Percentiles rank a stretch among this genome's conserved stretches.
These are phyloP conservation scores for Apis laboriosa DNA, from an alignment of 1,140 invertebrate genomes.

Conservation along the genomic window DNA sequence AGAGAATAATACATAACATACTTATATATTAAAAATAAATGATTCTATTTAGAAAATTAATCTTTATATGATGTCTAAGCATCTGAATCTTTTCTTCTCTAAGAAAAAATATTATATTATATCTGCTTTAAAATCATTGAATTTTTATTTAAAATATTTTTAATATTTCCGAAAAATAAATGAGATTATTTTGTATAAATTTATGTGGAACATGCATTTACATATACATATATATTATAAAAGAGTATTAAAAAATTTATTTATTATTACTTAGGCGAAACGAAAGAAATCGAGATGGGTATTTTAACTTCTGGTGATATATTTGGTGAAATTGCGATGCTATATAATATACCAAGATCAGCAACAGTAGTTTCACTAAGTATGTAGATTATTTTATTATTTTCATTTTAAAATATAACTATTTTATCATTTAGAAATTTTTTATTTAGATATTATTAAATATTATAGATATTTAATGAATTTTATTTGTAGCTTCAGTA, in stretches of 20 bases:
- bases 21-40: too few species aligned
- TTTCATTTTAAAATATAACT: background rate
- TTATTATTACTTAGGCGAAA: constrained; percentile 56
- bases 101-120: too few species aligned
- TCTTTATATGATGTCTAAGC: too few species aligned
- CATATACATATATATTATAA: background rate
- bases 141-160: too few species aligned
- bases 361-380: constrained; percentile 82
- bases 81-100: too few species aligned
- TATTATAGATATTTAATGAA: background rate
- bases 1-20: too few species aligned
- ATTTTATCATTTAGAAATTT: background rate
- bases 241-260: constrained; percentile 6
- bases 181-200: too few species aligned
- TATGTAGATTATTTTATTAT: constrained; percentile 49
- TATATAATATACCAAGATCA: constrained; percentile 82
- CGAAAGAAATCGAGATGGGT: constrained; percentile 60
- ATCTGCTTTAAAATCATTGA: too few species aligned
- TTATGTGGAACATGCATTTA: too few species aligned
- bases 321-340: constrained; percentile 84
- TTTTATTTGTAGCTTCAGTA: constrained; percentile 75
- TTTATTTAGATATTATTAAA: background rate
- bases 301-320: constrained; percentile 80
- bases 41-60: too few species aligned
- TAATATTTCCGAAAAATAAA: too few species aligned